A percentile compares a stretch with the other conserved stretches of the same genome.
Conservation (phyloP, 2,888 invertebrate species). For the Latrodectus hesperus region DNA sequence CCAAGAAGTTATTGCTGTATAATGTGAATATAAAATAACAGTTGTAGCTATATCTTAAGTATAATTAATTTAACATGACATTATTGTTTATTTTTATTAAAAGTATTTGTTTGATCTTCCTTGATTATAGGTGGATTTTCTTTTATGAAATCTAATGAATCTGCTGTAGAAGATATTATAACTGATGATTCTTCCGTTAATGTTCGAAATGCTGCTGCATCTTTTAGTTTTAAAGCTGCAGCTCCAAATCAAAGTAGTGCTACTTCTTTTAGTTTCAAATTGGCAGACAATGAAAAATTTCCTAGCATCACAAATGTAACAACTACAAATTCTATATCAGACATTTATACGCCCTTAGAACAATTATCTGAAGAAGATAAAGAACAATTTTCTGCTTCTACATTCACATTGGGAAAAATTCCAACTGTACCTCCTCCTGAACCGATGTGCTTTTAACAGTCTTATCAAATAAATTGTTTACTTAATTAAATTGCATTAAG, state of each 20-base stretch:
- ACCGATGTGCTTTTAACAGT: constrained; percentile 25
- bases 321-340: background rate
- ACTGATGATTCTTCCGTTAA: background rate
- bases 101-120: too few relatives aligned
- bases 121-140: constrained; percentile 1
- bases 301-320: background rate
- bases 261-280: constrained; percentile 56
- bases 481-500: too few relatives aligned
- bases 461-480: too few relatives aligned
- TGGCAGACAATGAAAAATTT: background rate
- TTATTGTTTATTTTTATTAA: too few relatives aligned
- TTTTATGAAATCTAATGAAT: background rate
- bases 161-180: constrained; percentile 14
- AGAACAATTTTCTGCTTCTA: constrained; percentile 54
- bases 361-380: constrained; percentile 37
- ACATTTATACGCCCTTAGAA: constrained; percentile 44
- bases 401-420: constrained; percentile 57
- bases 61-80: too few relatives aligned
- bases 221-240: constrained; percentile 42
- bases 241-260: background rate
- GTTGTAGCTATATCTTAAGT: too few relatives aligned
- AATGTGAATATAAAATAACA: too few relatives aligned
- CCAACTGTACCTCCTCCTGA: constrained; percentile 44
- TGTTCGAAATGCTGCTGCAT: background rate
- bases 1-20: too few relatives aligned